Percentiles rank a stretch among this genome's conserved stretches.
Conservation (phyloP, 2,888 invertebrate genomes). For the Euplexia lucipara region DNA sequence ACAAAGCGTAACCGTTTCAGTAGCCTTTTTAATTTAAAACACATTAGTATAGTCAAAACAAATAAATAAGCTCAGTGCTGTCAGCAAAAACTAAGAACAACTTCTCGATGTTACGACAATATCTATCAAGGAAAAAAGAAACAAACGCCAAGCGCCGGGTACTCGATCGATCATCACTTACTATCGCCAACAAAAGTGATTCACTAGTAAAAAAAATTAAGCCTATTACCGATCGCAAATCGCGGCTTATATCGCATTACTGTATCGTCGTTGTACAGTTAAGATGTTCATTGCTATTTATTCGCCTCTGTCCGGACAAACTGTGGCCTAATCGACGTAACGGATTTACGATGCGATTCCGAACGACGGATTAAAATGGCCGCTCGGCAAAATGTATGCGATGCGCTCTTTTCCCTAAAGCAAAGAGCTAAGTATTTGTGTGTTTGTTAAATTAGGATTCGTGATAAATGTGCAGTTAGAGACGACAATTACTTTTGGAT, state of each 20-base stretch:
- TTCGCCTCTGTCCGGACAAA: constrained; percentile 72
- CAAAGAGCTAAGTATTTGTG: constrained; percentile 49
- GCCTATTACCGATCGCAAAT: constrained; percentile 60
- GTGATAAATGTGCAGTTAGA: constrained; percentile 13
- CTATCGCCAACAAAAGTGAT: constrained; percentile 59
- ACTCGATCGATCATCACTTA: constrained; percentile 56
- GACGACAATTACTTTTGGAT: not conserved
- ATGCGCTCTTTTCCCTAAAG: constrained; percentile 35
- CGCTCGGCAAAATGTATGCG: constrained; percentile 72
- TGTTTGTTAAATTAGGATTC: constrained; percentile 16
- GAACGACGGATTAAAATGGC: constrained; percentile 76
- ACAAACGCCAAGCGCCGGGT: constrained; percentile 10
- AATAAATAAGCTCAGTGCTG: not conserved
- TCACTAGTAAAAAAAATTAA: constrained; percentile 54
- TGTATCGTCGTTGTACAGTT: constrained; percentile 48
- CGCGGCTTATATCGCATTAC: constrained; percentile 59
- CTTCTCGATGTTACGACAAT: constrained; percentile 20
- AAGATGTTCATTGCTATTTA: constrained; percentile 79
- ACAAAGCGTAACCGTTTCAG: not conserved
- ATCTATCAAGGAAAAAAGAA: constrained; percentile 13
- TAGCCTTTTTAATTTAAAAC: constrained; percentile 2
- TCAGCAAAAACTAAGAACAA: constrained; percentile 19
- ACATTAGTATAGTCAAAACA: not conserved
- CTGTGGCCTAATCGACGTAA: constrained; percentile 77
- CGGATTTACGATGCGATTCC: constrained; percentile 76